phyloP scores from a whole-genome alignment of 2,797 vertebrate genomes.

The Rhabdophis nuchalis region DNA sequence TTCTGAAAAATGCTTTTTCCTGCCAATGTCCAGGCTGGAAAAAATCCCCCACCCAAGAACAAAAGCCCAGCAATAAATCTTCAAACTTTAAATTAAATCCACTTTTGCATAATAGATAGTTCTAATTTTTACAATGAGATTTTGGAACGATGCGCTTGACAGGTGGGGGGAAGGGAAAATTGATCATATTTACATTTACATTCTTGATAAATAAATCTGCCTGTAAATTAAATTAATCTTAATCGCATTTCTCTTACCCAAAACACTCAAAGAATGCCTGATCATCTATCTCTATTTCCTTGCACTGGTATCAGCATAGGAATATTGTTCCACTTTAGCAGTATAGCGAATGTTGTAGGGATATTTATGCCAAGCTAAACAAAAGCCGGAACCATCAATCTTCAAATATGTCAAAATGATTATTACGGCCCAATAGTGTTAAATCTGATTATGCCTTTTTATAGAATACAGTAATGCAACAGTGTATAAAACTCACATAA shows the following conservation, averaged over 20 bases:
- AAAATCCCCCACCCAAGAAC: not conserved
- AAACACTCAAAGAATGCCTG: not conserved
- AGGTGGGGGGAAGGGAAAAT: not conserved
- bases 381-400: not conserved
- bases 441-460: not conserved
- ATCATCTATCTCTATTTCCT: not conserved
- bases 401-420: not conserved
- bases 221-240: not conserved
- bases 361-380: not conserved
- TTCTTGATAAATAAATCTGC: not conserved
- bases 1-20: not conserved
- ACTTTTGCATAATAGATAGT: not conserved
- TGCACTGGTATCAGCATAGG: not conserved
- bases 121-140: not conserved
- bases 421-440: not conserved
- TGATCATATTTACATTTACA: not conserved
- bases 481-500: not conserved
- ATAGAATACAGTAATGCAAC: not conserved
- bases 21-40: not conserved
- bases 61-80: not conserved
- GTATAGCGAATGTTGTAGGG: not conserved
- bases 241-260: not conserved
- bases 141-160: not conserved
- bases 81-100: not conserved
- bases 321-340: not conserved